Conservation (phyloP, 2,797 vertebrate genomes). For the Muraenolepis orangiensis region DNA sequence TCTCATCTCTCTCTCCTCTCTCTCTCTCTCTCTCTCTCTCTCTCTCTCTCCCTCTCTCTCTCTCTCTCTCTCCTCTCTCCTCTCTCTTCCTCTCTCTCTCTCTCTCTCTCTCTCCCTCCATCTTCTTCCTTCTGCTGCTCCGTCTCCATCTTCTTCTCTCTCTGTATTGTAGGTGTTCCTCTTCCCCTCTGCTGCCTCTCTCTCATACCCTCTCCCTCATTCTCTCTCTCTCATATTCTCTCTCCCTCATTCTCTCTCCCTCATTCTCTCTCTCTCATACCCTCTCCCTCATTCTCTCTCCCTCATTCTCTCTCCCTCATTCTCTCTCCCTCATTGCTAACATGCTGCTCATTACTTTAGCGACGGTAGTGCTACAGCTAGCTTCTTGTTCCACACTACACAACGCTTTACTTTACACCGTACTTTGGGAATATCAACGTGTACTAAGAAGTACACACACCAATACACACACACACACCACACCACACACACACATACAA, state of each 20-base stretch:
- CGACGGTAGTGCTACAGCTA: conserved; percentile 30
- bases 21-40: conserved; percentile 9
- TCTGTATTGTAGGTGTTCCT: background rate
- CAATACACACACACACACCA: background rate
- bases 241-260: background rate
- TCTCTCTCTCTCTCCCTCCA: conserved; percentile 4
- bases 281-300: conserved; percentile 5
- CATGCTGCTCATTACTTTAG: conserved; percentile 71
- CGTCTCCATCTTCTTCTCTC: no score
- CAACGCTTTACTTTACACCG: conserved; percentile 49
- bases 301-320: conserved; percentile 13
- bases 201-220: background rate
- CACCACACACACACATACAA: conserved; percentile 3
- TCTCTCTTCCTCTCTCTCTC: conserved; percentile 37
- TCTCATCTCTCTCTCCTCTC: conserved; percentile 15
- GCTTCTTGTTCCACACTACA: conserved; percentile 55
- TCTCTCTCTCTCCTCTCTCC: conserved; percentile 23
- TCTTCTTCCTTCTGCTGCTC: background rate
- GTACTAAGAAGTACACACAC: conserved; percentile 9
- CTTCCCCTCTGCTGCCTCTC: background rate
- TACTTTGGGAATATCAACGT: conserved; percentile 48
- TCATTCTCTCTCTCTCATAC: background rate
- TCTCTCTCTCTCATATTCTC: background rate
- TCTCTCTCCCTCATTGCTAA: conserved; percentile 37
- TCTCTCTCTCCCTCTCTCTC: background rate